Evolutionary conservation across 2,888 invertebrate species (phyloP).

Genomic region (Tricholauxania praeusta): DNA sequence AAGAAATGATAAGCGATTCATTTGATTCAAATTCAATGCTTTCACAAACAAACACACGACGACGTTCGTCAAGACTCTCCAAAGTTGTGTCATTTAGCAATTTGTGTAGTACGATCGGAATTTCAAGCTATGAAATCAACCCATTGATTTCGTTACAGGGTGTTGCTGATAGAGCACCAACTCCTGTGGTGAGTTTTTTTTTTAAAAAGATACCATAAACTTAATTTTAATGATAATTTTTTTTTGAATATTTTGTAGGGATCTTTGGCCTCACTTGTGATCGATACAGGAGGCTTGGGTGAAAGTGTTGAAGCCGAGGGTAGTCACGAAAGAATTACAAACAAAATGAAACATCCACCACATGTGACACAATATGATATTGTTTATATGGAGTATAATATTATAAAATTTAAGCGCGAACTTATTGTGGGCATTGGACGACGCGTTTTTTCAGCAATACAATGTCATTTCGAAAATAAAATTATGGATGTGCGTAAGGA

Average conservation of each 20-base stretch:
- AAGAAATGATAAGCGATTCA: neutral
- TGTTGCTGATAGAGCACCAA: constrained; percentile 57
- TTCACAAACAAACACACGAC: neutral
- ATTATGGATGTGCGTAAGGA: constrained; percentile 59
- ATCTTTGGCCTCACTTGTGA: constrained; percentile 60
- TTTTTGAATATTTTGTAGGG: constrained; percentile 51
- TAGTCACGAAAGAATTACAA: constrained; percentile 45
- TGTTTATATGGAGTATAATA: constrained; percentile 64
- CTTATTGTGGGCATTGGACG: constrained; percentile 61
- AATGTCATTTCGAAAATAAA: constrained; percentile 59
- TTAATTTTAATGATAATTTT: neutral
- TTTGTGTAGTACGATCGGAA: constrained; percentile 59
- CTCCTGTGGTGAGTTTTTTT: constrained; percentile 57
- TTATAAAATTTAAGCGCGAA: constrained; percentile 63
- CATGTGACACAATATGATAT: constrained; percentile 55
- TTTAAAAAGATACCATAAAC: neutral
- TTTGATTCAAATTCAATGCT: neutral
- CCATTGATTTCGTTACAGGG: constrained; percentile 57
- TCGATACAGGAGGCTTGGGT: constrained; percentile 49
- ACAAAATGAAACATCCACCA: constrained; percentile 36
- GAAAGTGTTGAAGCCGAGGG: constrained; percentile 37
- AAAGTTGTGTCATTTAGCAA: constrained; percentile 58
- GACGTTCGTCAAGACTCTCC: neutral
- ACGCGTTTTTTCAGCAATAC: constrained; percentile 62
- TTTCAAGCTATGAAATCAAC: constrained; percentile 61